Base-by-base conservation (phyloP, 1,140 invertebrate genomes). In the Euura lappo region DNA sequence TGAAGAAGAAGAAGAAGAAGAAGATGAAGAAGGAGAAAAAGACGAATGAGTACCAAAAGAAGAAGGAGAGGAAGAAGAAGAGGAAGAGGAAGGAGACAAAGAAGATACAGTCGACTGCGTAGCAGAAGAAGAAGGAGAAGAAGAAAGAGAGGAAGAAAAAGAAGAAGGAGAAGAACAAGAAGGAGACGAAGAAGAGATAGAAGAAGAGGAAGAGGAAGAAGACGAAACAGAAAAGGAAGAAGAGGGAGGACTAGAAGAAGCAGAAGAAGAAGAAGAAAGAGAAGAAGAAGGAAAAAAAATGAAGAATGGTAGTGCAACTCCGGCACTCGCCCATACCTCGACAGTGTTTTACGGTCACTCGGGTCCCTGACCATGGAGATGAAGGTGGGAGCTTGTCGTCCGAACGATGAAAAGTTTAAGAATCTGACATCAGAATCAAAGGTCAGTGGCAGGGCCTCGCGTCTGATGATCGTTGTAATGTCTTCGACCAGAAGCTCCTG, bases 281-380 rank as follows among this genome's bases (percentile, higher is more conserved):
- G n/a, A n/a, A n/a, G n/a, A n/a, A n/a, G n/a, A n/a, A n/a, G n/a
- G 28, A 28, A 28, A 28, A 28, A 28, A 28, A 28, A 28, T 28
- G 28, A 28, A 28, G 28, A 28, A 28, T 28, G 0, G n/a, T n/a
- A n/a, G 28, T 28, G 28, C 28, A 28, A 28, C 28, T 28, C 1
- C 28, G 28, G 28, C 28, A 28, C 28, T 28, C 28, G 28, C 28
- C 28, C 0, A 28, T 28, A 86, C 86, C 83, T 85, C 11, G 79
- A 74, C 8, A 86, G 79, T 28, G 75, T 80, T 60, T 76, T 84
- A 2, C 78, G 80, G 77, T 90, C 88, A 7, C 91, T 82, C 6
- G 93, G 93, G 80, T 93, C 89, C 77, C 92, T 85, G 5, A 94
- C 88, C 65, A 94, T 77, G 75, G 92, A 93, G 68, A 93, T 89